phyloP scores from a whole-genome alignment of 2,888 invertebrate genomes.

The Lomographa bimaculata region DNA sequence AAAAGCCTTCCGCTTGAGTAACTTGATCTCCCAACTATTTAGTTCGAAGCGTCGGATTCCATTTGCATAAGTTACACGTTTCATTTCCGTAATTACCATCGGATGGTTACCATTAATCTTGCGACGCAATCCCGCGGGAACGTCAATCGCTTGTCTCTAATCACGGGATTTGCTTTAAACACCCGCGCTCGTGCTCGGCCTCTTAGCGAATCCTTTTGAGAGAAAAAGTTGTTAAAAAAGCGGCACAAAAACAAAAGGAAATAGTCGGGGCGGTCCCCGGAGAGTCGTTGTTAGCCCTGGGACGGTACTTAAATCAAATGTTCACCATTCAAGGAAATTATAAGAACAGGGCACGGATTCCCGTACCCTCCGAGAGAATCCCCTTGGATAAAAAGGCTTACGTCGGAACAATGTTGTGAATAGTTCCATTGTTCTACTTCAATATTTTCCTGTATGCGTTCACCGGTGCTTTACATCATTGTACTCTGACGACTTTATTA shows the following conservation, averaged over 20 bases:
- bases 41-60: constrained; percentile 50
- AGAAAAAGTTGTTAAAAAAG: constrained; percentile 74
- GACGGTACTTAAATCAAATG: constrained; percentile 82
- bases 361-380: constrained; percentile 55
- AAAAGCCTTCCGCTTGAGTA: constrained; percentile 20
- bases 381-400: constrained; percentile 67
- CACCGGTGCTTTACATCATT: constrained; percentile 16
- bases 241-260: constrained; percentile 76
- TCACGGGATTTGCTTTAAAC: constrained; percentile 68
- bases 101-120: constrained; percentile 69
- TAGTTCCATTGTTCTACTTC: constrained; percentile 50
- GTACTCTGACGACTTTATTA: constrained; percentile 20
- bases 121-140: constrained; percentile 57
- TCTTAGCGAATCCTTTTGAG: constrained; percentile 68
- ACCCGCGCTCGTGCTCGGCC: constrained; percentile 55
- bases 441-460: constrained; percentile 36
- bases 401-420: constrained; percentile 54
- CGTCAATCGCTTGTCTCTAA: constrained; percentile 69
- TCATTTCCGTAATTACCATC: constrained; percentile 69
- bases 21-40: constrained; percentile 53
- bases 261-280: constrained; percentile 77
- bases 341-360: constrained; percentile 74
- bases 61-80: constrained; percentile 73
- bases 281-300: constrained; percentile 73
- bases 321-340: constrained; percentile 80